A percentile compares a stretch with the other conserved stretches of the same genome.
Evolutionary conservation across 2,888 invertebrate species (phyloP).

Genomic region (Salpingus planirostris): DNA sequence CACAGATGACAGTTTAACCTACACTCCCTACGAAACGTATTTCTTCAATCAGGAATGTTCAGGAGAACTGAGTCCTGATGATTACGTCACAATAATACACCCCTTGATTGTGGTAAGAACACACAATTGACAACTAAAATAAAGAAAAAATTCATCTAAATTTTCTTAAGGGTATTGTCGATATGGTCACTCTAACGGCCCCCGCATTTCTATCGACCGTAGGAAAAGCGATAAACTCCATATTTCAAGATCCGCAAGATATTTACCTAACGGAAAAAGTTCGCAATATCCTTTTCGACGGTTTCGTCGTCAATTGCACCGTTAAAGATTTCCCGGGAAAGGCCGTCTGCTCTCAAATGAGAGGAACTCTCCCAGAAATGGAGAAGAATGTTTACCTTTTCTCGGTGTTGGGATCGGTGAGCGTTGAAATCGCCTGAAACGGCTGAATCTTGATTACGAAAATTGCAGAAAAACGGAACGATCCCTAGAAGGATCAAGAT

Average conservation of each 20-base stretch:
- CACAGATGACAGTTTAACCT: conserved; percentile 65
- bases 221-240: conserved; percentile 56
- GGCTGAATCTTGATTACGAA: too few species aligned
- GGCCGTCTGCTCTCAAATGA: conserved; percentile 58
- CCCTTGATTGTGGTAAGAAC: conserved; percentile 58
- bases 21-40: conserved; percentile 58
- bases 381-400: conserved; percentile 60
- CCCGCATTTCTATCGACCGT: conserved; percentile 57
- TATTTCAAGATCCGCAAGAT: conserved; percentile 54
- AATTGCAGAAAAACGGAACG: conserved; percentile 65
- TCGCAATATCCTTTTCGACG: conserved; percentile 62
- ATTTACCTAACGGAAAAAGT: conserved; percentile 54
- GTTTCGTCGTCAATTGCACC: conserved; percentile 59
- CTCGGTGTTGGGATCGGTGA: conserved; percentile 54
- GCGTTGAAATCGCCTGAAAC: too few species aligned
- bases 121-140: too few species aligned
- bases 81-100: conserved; percentile 61
- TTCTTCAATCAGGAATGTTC: conserved; percentile 59
- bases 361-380: conserved; percentile 48
- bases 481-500: conserved; percentile 60
- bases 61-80: conserved; percentile 64
- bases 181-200: too few species aligned
- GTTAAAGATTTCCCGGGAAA: conserved; percentile 64
- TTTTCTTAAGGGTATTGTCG: too few species aligned
- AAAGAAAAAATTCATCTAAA: too few species aligned